Conservation (phyloP, 2,797 vertebrate species). For the Luscinia megarhynchos region DNA sequence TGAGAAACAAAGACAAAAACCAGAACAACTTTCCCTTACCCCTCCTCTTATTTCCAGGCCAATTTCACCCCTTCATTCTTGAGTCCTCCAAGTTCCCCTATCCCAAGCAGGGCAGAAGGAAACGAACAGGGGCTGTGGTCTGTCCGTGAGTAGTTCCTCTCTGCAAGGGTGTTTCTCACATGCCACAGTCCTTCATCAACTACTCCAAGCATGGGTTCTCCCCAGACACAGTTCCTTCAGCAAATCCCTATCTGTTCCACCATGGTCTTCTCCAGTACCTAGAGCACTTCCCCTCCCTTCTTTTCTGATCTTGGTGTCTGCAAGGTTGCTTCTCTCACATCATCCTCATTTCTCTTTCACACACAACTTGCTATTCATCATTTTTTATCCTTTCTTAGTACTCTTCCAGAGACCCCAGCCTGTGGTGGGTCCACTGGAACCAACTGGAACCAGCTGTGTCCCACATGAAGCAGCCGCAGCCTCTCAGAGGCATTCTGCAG, state of each 20-base stretch:
- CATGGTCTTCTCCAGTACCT: not conserved
- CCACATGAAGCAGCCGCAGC: not conserved
- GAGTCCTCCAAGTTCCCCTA: not conserved
- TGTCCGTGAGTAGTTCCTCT: not conserved
- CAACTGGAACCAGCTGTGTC: not conserved
- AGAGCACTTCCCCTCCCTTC: not conserved
- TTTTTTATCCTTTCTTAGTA: not conserved
- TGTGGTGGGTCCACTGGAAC: too few relatives aligned
- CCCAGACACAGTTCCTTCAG: not conserved
- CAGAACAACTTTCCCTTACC: not conserved
- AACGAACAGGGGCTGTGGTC: not conserved
- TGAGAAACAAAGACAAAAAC: not conserved
- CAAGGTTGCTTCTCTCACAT: not conserved
- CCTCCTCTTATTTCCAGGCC: not conserved
- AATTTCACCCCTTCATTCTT: not conserved
- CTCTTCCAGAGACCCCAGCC: not conserved
- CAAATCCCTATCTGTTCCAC: not conserved
- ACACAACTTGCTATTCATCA: not conserved
- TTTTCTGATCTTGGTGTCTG: not conserved
- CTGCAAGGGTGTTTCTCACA: not conserved
- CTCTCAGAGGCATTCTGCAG: not conserved
- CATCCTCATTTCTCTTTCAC: not conserved
- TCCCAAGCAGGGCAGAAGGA: not conserved
- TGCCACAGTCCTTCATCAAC: not conserved
- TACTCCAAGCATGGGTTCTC: fast-evolving